Evolutionary conservation across 2,888 invertebrate genomes (phyloP).

Genomic region (Anaspis maculata): DNA sequence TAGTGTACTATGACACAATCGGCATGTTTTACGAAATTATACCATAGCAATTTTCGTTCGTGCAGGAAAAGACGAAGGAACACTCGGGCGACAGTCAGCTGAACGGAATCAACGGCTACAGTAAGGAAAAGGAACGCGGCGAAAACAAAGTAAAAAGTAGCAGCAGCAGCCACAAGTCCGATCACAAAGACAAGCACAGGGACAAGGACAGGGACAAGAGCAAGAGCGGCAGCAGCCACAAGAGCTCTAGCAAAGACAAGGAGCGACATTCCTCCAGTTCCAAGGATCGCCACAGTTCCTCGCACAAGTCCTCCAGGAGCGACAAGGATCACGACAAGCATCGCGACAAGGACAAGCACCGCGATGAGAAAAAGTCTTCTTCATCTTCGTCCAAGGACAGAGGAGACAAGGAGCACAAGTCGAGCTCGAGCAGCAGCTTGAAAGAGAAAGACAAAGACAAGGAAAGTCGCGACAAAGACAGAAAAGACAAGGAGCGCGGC

Average conservation of each 20-base stretch:
- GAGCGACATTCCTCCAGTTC: slow-evolving; percentile 34
- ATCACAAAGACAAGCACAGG: slow-evolving; percentile 58
- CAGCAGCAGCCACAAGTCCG: slow-evolving; percentile 51
- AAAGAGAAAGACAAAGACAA: slow-evolving; percentile 41
- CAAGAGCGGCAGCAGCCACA: slow-evolving; percentile 27
- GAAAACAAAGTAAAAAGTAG: too few species aligned
- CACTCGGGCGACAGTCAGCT: slow-evolving; percentile 47
- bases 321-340: slow-evolving; percentile 32
- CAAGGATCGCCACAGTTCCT: slow-evolving; percentile 31
- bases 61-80: too few species aligned
- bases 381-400: slow-evolving; percentile 40
- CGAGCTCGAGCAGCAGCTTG: slow-evolving; percentile 27
- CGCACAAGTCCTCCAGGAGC: slow-evolving; percentile 26
- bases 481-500: slow-evolving; percentile 26
- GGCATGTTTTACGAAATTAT: too few species aligned
- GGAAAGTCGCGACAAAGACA: slow-evolving; percentile 31
- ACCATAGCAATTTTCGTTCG: too few species aligned
- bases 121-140: slow-evolving; percentile 47
- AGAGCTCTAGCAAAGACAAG: slow-evolving; percentile 35
- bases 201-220: slow-evolving; percentile 52
- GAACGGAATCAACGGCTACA: slow-evolving; percentile 75
- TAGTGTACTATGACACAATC: too few species aligned
- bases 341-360: slow-evolving; percentile 34
- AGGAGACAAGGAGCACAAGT: slow-evolving; percentile 26
- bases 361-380: slow-evolving; percentile 32